A percentile compares a stretch with the other conserved stretches of the same genome.
Conservation (phyloP, 2,888 invertebrate genomes). For the Anagyrus pseudococci region DNA sequence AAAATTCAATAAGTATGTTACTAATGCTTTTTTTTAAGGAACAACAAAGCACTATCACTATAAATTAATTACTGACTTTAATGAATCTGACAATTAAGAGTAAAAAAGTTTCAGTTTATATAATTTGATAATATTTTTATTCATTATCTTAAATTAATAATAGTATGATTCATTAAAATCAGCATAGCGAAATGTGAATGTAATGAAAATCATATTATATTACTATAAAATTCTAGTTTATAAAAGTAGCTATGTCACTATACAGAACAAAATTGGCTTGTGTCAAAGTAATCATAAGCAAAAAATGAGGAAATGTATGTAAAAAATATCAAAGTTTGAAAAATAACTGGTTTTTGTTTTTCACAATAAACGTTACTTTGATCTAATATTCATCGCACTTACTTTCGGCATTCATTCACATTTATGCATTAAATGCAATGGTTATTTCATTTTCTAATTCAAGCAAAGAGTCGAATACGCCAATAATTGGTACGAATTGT, state of each 20-base stretch:
- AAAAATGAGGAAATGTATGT: constrained; percentile 36
- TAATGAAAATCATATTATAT: constrained; percentile 30
- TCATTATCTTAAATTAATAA: constrained; percentile 6
- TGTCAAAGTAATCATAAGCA: constrained; percentile 33
- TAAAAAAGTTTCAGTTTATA: not conserved
- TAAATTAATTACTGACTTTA: constrained; percentile 28
- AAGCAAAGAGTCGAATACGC: constrained; percentile 31
- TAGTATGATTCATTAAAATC: constrained; percentile 26
- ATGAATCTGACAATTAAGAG: constrained; percentile 16
- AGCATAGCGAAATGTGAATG: constrained; percentile 23
- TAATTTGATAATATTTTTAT: constrained; percentile 7
- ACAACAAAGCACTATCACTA: constrained; percentile 19
- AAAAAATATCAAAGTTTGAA: constrained; percentile 27
- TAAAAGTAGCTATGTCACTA: constrained; percentile 39
- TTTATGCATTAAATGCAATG: constrained; percentile 37
- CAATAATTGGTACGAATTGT: constrained; percentile 29
- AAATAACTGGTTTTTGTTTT: constrained; percentile 34
- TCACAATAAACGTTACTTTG: constrained; percentile 29
- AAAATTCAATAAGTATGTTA: constrained; percentile 11
- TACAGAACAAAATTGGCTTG: constrained; percentile 36
- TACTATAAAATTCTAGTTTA: constrained; percentile 32
- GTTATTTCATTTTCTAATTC: constrained; percentile 30
- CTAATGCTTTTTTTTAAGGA: constrained; percentile 21
- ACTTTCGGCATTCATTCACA: constrained; percentile 33
- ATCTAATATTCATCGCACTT: constrained; percentile 25